A percentile compares a stretch with the other conserved stretches of the same genome.
phyloP scores from a whole-genome alignment of 2,888 invertebrate species.

The Rapana venosa region DNA sequence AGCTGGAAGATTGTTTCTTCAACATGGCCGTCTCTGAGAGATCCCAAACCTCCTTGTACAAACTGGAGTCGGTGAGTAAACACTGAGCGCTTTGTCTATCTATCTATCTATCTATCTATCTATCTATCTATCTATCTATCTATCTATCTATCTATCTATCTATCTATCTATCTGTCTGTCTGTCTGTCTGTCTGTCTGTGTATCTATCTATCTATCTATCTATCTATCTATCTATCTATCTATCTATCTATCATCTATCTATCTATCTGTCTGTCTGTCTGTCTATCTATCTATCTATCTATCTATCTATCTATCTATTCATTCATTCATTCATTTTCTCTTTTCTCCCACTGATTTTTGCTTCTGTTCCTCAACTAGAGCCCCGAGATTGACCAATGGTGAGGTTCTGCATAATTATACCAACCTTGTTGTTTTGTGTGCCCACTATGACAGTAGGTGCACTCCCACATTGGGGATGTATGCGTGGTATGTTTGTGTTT shows the following conservation, averaged over 20 bases:
- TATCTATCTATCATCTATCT: not conserved
- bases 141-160: not conserved
- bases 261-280: not conserved
- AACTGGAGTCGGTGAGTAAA: slow-evolving; percentile 5
- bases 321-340: not conserved
- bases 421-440: not conserved
- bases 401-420: not conserved
- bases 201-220: not conserved
- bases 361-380: not conserved
- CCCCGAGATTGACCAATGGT: not conserved
- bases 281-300: too few relatives aligned
- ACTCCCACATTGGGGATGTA: too few relatives aligned
- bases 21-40: not conserved
- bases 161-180: not conserved
- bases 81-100: too few relatives aligned
- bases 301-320: too few relatives aligned
- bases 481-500: too few relatives aligned
- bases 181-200: not conserved
- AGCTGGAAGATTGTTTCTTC: not conserved
- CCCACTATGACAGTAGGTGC: too few relatives aligned
- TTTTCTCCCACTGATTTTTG: not conserved
- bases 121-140: too few relatives aligned
- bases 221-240: not conserved
- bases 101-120: too few relatives aligned
- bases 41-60: not conserved